Evolutionary conservation across 2,888 invertebrate genomes (phyloP).

Genomic region (Corbicula japonica): DNA sequence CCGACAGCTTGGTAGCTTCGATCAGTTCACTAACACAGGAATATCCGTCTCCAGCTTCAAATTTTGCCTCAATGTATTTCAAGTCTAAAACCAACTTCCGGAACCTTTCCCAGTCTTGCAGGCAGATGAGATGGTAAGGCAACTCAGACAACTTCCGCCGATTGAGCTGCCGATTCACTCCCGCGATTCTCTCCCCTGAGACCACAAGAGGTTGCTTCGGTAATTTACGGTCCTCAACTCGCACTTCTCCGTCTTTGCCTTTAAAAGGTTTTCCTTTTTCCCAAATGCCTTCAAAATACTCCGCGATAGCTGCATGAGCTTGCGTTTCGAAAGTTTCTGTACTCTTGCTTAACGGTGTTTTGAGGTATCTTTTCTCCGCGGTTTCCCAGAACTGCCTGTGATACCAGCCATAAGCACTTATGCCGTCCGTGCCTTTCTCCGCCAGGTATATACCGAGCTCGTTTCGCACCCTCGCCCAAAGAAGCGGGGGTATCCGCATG

Average conservation of each 20-base stretch:
- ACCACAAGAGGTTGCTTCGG: conserved; percentile 79
- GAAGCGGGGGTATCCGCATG: conserved; percentile 78
- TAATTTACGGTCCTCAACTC: conserved; percentile 76
- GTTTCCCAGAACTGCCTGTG: conserved; percentile 82
- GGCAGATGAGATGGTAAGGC: conserved; percentile 79
- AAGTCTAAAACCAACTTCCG: conserved; percentile 50
- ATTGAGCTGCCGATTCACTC: conserved; percentile 67
- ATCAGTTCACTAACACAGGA: conserved; percentile 64
- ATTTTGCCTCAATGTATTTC: conserved; percentile 60
- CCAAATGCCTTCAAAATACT: conserved; percentile 82
- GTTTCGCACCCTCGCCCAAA: conserved; percentile 79
- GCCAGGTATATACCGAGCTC: conserved; percentile 76
- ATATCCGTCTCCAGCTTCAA: conserved; percentile 60
- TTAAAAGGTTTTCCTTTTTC: conserved; percentile 69
- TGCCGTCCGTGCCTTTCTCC: conserved; percentile 76
- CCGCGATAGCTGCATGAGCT: conserved; percentile 78
- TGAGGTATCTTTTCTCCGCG: conserved; percentile 73
- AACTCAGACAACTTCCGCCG: conserved; percentile 81
- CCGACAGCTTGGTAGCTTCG: conserved; percentile 58
- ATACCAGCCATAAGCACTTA: conserved; percentile 79
- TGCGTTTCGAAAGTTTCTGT: conserved; percentile 44
- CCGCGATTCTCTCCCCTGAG: conserved; percentile 54
- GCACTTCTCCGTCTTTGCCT: conserved; percentile 72
- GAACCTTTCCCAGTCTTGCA: conserved; percentile 88
- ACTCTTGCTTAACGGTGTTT: conserved; percentile 27